phyloP scores from a whole-genome alignment of 2,113 vertebrate genomes.

The Podarcis raffonei region DNA sequence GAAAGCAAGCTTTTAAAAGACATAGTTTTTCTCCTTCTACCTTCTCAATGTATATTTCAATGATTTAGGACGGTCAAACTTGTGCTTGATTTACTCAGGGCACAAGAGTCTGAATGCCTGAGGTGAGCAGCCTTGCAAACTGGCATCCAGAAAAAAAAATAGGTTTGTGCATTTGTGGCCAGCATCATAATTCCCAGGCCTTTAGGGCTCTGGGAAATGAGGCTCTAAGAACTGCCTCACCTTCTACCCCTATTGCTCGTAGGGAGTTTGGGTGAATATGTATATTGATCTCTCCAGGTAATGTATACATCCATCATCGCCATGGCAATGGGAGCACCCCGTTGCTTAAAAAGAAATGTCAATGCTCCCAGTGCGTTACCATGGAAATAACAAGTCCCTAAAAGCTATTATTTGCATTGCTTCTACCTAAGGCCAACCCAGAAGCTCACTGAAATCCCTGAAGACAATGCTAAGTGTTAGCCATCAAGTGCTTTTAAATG shows the following conservation, averaged over 20 bases:
- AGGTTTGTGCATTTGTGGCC: neutral
- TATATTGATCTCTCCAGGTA: conserved; percentile 4
- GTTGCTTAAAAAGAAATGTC: conserved; percentile 27
- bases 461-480: neutral
- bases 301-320: conserved; percentile 18
- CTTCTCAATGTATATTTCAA: neutral
- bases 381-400: conserved; percentile 4
- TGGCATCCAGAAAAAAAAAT: neutral
- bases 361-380: conserved; percentile 35
- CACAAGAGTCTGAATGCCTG: neutral
- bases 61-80: neutral
- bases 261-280: conserved; percentile 25
- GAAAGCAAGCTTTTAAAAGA: neutral
- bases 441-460: neutral
- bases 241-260: conserved; percentile 12
- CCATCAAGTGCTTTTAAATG: conserved; percentile 9
- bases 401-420: conserved; percentile 25
- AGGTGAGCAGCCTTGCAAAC: neutral
- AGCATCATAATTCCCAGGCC: neutral
- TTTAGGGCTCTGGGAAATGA: conserved; percentile 26
- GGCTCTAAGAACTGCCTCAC: conserved; percentile 25
- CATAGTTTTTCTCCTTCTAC: neutral
- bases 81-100: neutral
- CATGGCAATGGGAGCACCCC: conserved; percentile 14
- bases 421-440: conserved; percentile 12